Percentiles rank a stretch among this genome's conserved stretches.
Conservation (phyloP, 2,888 invertebrate species). For the Xanthia icteritia region DNA sequence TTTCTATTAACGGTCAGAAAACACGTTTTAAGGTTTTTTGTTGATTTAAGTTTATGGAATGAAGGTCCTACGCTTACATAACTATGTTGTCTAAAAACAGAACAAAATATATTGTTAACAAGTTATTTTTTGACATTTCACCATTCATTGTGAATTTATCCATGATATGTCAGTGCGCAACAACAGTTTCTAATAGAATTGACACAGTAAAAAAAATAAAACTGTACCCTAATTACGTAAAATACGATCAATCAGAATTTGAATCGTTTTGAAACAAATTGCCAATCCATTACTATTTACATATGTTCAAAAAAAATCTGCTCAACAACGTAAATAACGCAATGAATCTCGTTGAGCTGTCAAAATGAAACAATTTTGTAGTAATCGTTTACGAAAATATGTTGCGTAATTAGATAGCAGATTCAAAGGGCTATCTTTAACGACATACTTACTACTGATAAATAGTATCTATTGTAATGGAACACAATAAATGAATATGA, state of each 20-base stretch:
- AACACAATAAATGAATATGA: not conserved
- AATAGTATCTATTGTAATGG: not conserved
- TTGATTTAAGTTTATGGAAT: not conserved
- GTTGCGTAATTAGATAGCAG: too few relatives aligned
- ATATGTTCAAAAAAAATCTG: too few relatives aligned
- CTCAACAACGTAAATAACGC: too few relatives aligned
- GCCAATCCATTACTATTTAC: too few relatives aligned
- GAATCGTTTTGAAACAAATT: too few relatives aligned
- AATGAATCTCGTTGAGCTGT: too few relatives aligned
- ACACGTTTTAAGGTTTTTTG: not conserved
- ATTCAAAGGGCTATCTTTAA: too few relatives aligned
- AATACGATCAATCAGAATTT: too few relatives aligned
- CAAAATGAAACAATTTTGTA: too few relatives aligned
- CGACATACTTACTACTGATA: not conserved
- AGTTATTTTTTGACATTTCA: not conserved
- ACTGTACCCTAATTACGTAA: too few relatives aligned
- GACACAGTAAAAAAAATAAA: not conserved
- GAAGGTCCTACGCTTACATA: not conserved
- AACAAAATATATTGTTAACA: not conserved
- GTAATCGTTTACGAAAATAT: too few relatives aligned
- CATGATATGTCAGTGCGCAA: not conserved
- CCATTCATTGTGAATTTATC: not conserved
- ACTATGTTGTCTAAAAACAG: not conserved
- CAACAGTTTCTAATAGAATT: not conserved
- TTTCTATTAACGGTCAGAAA: not conserved